Conservation (phyloP, 2,797 vertebrate genomes). For the Luscinia megarhynchos region DNA sequence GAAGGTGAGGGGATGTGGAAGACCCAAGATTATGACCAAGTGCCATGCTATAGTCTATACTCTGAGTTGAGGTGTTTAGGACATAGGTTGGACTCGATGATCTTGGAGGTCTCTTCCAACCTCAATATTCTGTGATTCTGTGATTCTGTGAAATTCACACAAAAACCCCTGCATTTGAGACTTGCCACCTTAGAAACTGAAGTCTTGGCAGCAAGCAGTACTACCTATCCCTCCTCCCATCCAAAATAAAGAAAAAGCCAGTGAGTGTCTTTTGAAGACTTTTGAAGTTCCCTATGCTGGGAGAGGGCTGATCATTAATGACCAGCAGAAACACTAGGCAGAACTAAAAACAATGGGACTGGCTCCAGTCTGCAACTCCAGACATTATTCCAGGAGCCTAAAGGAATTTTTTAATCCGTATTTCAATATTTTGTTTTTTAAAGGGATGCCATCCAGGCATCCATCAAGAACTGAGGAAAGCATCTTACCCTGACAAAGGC, state of each 20-base stretch:
- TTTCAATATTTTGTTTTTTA: not conserved
- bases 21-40: not conserved
- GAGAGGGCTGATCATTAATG: not conserved
- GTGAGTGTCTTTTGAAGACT: not conserved
- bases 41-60: no score
- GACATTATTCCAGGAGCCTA: not conserved
- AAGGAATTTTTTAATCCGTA: not conserved
- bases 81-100: no score
- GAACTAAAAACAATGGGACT: not conserved
- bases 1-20: not conserved
- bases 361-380: not conserved
- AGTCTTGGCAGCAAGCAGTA: not conserved
- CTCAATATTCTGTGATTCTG: no score
- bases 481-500: not conserved
- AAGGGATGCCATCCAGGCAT: not conserved
- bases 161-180: not conserved
- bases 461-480: not conserved
- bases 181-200: not conserved
- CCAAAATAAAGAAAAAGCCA: not conserved
- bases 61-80: no score
- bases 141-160: not conserved
- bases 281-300: not conserved
- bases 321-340: not conserved
- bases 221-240: not conserved
- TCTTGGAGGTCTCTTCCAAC: no score